phyloP scores from a whole-genome alignment of 1,140 invertebrate species.

The Drosophila sproati region DNA sequence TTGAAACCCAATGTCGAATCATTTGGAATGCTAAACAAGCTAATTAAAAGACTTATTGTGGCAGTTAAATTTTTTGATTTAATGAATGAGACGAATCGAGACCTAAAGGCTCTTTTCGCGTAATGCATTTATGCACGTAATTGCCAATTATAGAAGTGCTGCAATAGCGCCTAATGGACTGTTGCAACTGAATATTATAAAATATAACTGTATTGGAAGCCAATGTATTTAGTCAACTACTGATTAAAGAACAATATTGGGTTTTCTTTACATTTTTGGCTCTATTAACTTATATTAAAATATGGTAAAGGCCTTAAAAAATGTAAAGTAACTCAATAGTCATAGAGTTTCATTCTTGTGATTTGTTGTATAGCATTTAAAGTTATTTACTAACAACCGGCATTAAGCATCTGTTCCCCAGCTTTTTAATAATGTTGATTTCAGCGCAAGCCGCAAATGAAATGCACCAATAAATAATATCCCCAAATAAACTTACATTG shows the following conservation, averaged over 20 bases:
- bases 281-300: too few relatives aligned
- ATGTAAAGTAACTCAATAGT: too few relatives aligned
- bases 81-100: conserved; percentile 5
- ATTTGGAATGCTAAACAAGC: conserved; percentile 27
- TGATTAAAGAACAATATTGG: too few relatives aligned
- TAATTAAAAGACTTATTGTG: conserved; percentile 46
- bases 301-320: too few relatives aligned
- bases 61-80: conserved; percentile 20
- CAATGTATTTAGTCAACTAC: too few relatives aligned
- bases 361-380: not conserved
- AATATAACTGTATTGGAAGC: too few relatives aligned
- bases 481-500: conserved; percentile 17
- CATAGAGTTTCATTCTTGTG: too few relatives aligned
- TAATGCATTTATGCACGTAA: not conserved
- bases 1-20: conserved; percentile 33
- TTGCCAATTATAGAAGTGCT: too few relatives aligned
- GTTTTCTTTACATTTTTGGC: too few relatives aligned
- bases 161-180: not conserved
- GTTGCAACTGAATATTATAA: not conserved
- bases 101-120: not conserved
- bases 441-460: not conserved
- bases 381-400: not conserved
- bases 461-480: conserved; percentile 29
- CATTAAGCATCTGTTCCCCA: not conserved
- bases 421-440: conserved; percentile 4